Percentiles rank a stretch among this genome's conserved stretches.
Evolutionary conservation across 2,888 invertebrate species (phyloP).

Genomic region (Leucozona laternaria): DNA sequence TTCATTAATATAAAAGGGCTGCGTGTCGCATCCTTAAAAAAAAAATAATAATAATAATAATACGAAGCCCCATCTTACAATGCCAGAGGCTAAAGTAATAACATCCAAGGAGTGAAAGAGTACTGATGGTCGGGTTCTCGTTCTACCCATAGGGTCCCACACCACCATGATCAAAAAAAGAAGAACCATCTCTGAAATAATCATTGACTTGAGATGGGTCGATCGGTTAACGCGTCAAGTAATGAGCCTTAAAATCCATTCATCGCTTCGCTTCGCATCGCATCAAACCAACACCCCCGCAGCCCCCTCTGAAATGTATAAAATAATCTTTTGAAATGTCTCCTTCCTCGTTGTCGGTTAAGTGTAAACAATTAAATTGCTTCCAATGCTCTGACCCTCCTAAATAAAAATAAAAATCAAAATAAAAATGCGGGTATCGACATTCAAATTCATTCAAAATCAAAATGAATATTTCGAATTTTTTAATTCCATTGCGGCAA

Average conservation of each 20-base stretch:
- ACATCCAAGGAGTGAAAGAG: slow-evolving; percentile 44
- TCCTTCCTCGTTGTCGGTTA: slow-evolving; percentile 32
- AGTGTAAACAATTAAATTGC: slow-evolving; percentile 64
- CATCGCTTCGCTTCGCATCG: too few species aligned
- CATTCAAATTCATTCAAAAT: slow-evolving; percentile 69
- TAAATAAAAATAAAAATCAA: slow-evolving; percentile 13
- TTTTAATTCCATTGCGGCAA: slow-evolving; percentile 52
- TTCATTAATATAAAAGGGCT: slow-evolving; percentile 70
- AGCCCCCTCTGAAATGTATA: background rate
- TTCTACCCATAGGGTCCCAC: slow-evolving; percentile 18
- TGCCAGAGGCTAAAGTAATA: slow-evolving; percentile 49
- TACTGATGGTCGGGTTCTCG: slow-evolving; percentile 7
- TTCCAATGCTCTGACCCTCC: slow-evolving; percentile 28
- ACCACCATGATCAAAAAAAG: slow-evolving; percentile 55
- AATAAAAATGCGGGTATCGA: slow-evolving; percentile 63
- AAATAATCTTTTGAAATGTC: slow-evolving; percentile 45
- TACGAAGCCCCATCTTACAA: slow-evolving; percentile 15
- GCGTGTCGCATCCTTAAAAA: slow-evolving; percentile 50
- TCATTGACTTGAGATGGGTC: slow-evolving; percentile 73
- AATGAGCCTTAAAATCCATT: slow-evolving; percentile 68
- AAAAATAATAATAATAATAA: background rate
- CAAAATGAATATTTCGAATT: slow-evolving; percentile 59
- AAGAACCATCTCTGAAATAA: slow-evolving; percentile 60
- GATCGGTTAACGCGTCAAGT: slow-evolving; percentile 74
- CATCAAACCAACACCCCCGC: too few species aligned